phyloP scores from a whole-genome alignment of 1,140 invertebrate species.

The Penaeus japonicus region DNA sequence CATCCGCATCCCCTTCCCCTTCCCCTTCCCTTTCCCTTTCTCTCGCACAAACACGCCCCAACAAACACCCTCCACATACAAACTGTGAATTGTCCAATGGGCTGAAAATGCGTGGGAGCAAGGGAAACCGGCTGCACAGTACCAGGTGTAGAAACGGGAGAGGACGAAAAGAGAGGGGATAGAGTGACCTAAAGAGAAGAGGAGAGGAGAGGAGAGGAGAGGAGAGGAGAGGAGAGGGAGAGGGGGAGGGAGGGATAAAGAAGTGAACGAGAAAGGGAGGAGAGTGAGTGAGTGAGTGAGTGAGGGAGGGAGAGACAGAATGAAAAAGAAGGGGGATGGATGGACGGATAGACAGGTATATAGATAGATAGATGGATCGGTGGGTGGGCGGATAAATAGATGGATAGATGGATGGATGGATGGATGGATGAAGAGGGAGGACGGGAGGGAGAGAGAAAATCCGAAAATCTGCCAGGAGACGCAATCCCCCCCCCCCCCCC shows the following conservation, averaged over 20 bases:
- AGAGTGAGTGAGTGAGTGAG: no score
- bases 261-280: background rate
- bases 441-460: background rate
- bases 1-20: no score
- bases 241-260: background rate
- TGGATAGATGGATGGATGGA: background rate
- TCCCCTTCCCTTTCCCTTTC: no score
- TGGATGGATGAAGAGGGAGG: background rate
- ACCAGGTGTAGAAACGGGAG: background rate
- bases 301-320: background rate
- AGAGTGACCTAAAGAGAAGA: no score
- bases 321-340: background rate
- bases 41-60: no score
- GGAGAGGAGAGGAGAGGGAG: background rate
- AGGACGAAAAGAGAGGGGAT: no score
- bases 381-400: background rate
- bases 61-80: no score
- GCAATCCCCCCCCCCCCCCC: no score
- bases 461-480: no score
- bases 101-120: no score
- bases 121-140: no score
- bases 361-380: background rate
- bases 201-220: background rate
- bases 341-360: background rate
- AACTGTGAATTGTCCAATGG: no score